A percentile compares a stretch with the other conserved stretches of the same genome.
Conservation (phyloP, 2,113 vertebrate species). For the Condylura cristata region DNA sequence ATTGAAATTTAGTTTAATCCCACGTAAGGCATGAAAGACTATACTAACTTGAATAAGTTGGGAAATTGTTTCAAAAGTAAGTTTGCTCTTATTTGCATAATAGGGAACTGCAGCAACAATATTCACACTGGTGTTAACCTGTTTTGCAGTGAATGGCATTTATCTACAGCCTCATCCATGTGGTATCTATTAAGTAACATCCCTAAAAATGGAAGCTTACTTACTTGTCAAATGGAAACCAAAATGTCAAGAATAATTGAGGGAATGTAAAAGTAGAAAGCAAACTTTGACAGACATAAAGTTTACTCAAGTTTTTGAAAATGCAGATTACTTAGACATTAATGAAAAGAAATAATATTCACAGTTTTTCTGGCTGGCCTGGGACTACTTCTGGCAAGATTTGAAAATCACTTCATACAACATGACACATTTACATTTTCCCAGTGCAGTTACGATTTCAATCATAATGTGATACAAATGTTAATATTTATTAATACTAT, state of each 20-base stretch:
- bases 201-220: background rate
- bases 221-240: background rate
- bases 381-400: slow-evolving; percentile 2
- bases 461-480: slow-evolving; percentile 52
- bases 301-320: background rate
- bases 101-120: background rate
- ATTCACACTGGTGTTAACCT: slow-evolving; percentile 47
- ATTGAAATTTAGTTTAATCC: slow-evolving; percentile 53
- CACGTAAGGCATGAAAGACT: background rate
- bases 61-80: slow-evolving; percentile 39
- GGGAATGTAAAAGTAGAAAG: background rate
- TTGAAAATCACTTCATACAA: slow-evolving; percentile 50
- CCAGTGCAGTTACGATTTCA: slow-evolving; percentile 42
- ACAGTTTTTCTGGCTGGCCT: slow-evolving; percentile 20
- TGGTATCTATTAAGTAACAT: slow-evolving; percentile 54
- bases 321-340: background rate
- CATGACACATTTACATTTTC: slow-evolving; percentile 49
- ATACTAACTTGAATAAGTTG: background rate
- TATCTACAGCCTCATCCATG: slow-evolving; percentile 55
- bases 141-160: slow-evolving; percentile 56
- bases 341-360: slow-evolving; percentile 31
- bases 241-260: slow-evolving; percentile 41
- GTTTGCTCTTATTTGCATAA: slow-evolving; percentile 45
- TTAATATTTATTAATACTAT: slow-evolving; percentile 31
- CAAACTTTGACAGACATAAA: background rate